Base-by-base conservation (phyloP, 2,113 vertebrate species). In the Hymenochirus boettgeri region DNA sequence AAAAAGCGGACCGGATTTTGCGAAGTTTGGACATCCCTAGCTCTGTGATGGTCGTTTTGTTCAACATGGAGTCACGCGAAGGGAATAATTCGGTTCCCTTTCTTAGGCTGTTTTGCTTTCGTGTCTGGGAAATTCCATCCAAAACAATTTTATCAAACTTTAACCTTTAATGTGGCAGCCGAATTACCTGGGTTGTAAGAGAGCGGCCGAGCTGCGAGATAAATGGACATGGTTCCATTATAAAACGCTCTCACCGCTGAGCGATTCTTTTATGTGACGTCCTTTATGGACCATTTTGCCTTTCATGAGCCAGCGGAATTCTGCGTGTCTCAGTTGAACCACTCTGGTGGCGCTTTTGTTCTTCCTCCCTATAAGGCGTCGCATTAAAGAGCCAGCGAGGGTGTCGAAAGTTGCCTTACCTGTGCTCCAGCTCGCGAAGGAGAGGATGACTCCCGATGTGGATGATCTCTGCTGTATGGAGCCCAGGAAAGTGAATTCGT, bases 401-500 rank as follows among this genome's bases (percentile, higher is more conserved):
- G n/a, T n/a, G n/a, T n/a, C n/a, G n/a, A 4, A 45, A 12, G 46
- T 6, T 23, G 15, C 54, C 85, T 82, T 86, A 98, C 95, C 94
- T 97, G 89, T 91, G 91, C 70, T 98, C 93, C 45, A 94, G 78
- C 72, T 97, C 91, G 51, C 91, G 87, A 75, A 98, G 92, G 64
- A 94, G 97, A 76, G 97, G 78, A 59, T 97, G 86, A 72, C 96
- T 92, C 72, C 95, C 1, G 95, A 95, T 1, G 94, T 93, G 0
- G 84, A 90, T 0, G 87, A 80, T 74, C 90, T 94, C 85, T 98
- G 95, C 71, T 94, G 93, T 57, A 98, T 75, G 2, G 91, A 90
- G 29, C 92, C 92, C 88, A 97, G 66, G 82, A 98, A 92, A 0
- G 94, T 97, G 77, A 98, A 97, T 37, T 98, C 94, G 0, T 89